phyloP scores from a whole-genome alignment of 2,888 invertebrate species.

The Aspidapion aeneum region DNA sequence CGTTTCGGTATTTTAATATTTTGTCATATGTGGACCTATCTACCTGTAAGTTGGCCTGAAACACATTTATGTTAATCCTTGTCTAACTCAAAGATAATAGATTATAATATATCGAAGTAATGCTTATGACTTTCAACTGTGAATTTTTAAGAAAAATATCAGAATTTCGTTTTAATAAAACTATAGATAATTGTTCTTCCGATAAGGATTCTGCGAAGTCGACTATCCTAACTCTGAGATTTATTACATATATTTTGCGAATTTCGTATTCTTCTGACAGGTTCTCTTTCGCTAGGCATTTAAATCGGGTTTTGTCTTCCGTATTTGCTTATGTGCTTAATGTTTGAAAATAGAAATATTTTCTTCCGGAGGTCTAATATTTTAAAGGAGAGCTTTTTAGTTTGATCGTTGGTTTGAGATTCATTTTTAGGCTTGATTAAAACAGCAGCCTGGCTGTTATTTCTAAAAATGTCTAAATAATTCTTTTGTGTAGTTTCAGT shows the following conservation, averaged over 20 bases:
- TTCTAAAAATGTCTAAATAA: not conserved
- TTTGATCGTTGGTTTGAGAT: not conserved
- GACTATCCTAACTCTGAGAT: not conserved
- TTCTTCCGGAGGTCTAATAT: constrained; percentile 1
- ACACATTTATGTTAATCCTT: not conserved
- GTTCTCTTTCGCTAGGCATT: constrained; percentile 1
- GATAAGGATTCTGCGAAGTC: not conserved
- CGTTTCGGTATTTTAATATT: not conserved
- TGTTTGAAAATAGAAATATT: not conserved
- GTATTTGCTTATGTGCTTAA: not conserved
- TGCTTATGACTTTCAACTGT: not conserved
- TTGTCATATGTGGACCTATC: not conserved
- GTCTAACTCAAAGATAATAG: too few species aligned
- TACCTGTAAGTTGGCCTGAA: not conserved
- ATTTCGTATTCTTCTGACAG: not conserved
- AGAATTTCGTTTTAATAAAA: not conserved
- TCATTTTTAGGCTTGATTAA: constrained; percentile 2
- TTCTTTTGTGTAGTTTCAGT: not conserved
- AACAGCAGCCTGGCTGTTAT: constrained; percentile 3
- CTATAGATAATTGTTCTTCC: not conserved
- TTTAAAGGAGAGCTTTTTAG: not conserved
- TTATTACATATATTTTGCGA: not conserved
- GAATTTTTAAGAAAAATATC: not conserved
- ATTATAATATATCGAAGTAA: too few species aligned
- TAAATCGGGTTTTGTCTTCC: constrained; percentile 2